Base-by-base conservation (phyloP, 2,797 vertebrate species). In the Danionella dracula region DNA sequence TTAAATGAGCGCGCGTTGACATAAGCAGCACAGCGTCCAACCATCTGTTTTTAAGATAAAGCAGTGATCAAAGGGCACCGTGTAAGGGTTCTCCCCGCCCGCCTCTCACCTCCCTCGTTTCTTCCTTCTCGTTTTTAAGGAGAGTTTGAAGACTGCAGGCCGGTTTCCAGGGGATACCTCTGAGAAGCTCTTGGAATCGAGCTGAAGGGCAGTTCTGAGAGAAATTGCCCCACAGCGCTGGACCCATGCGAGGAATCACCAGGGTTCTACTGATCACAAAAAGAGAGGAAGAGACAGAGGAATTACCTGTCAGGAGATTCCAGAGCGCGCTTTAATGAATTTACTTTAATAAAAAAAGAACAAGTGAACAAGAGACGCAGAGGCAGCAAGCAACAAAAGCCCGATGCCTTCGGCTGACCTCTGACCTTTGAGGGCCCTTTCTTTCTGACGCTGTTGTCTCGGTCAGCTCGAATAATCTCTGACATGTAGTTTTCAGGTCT, bases 101-200 rank as follows among this genome's bases (percentile, higher is more conserved):
- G n/a, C 58, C 44, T 40, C 29, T 21, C 35, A 66, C 17, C 59
- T 70, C 51, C 38, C 17, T 70, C 57, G 12, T 73, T 56, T 45
- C 44, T 32, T 31, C 53, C 46, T 63, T 73, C 63, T 75, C 76
- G 74, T 78, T 79, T 68, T 80, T 77, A 87, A 80, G 78, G 72
- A 64, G 85, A 86, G 83, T 83, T 86, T 86, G 91, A 89, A 83
- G 82, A 86, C 90, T 81, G 80, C 81, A 85, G 85, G 84, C 81
- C 88, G 78, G 91, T 93, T 93, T 92, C 91, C 88, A 92, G 86
- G 85, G 90, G 86, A 90, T 90, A 90, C 86, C 81, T 86, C 90
- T 90, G 84, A 92, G 93, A 93, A 91, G 86, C 88, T 87, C 85
- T 87, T 74, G 83, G 83, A 90, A 89, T 86, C 74, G 83, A 87